phyloP scores from a whole-genome alignment of 2,888 invertebrate species.

The Aethes cnicana region DNA sequence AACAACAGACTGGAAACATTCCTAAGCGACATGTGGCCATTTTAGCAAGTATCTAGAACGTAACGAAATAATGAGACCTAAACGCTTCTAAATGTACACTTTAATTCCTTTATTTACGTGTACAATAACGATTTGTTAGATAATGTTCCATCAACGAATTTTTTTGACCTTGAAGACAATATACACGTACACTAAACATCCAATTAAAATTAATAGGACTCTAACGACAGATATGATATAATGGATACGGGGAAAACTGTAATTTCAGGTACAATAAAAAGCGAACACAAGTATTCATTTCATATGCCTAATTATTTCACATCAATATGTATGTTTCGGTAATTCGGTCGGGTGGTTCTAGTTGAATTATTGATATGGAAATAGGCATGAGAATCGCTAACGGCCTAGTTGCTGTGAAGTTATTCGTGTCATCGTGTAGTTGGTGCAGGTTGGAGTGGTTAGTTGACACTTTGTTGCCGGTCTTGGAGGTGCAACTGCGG shows the following conservation, averaged over 20 bases:
- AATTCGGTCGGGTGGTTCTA: not conserved
- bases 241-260: not conserved
- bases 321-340: too few relatives aligned
- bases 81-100: too few relatives aligned
- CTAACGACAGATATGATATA: not conserved
- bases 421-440: constrained; percentile 53
- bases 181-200: too few relatives aligned
- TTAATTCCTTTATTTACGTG: too few relatives aligned
- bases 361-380: constrained; percentile 28
- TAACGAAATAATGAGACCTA: too few relatives aligned
- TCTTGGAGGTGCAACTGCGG: constrained; percentile 57
- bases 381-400: constrained; percentile 16
- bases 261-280: not conserved
- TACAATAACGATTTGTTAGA: too few relatives aligned
- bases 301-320: constrained; percentile 4
- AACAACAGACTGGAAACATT: constrained; percentile 11
- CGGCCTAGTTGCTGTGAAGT: constrained; percentile 53
- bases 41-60: too few relatives aligned
- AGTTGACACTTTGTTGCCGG: constrained; percentile 66
- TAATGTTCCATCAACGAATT: too few relatives aligned
- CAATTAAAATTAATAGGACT: not conserved
- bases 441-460: constrained; percentile 58
- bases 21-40: not conserved
- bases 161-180: too few relatives aligned
- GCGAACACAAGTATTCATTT: not conserved